Conservation (phyloP, 2,797 vertebrate genomes). For the Propithecus deckenii region DNA sequence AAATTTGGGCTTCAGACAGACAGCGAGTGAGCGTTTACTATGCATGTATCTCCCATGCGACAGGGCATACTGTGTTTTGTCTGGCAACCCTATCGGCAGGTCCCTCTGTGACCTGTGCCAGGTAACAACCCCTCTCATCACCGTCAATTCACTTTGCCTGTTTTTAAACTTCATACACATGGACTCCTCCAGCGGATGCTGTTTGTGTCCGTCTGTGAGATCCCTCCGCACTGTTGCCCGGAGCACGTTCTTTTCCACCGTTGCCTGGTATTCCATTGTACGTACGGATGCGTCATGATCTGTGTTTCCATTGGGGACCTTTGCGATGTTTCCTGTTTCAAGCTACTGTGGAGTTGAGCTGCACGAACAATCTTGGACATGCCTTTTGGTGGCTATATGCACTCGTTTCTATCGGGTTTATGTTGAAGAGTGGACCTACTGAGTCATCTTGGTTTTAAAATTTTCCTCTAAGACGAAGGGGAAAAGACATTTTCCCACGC, state of each 20-base stretch:
- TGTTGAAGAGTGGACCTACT: neutral
- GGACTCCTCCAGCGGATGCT: neutral
- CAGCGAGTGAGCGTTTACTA: neutral
- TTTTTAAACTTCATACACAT: neutral
- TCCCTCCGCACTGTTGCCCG: neutral
- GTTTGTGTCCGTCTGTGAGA: neutral
- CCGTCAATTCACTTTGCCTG: neutral
- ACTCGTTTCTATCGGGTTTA: neutral
- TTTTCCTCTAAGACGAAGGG: neutral
- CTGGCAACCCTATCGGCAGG: neutral
- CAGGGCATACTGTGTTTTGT: neutral
- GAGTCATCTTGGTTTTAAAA: neutral
- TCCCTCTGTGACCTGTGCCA: neutral
- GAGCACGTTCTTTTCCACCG: neutral
- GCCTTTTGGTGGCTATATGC: neutral
- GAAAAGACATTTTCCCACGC: neutral
- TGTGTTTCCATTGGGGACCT: neutral
- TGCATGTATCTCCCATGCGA: neutral
- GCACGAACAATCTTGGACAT: neutral
- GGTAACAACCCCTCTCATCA: neutral
- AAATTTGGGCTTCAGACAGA: neutral
- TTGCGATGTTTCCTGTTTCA: neutral
- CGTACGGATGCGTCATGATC: neutral
- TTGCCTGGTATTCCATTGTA: neutral
- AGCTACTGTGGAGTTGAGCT: neutral